Base-by-base conservation (phyloP, 2,113 vertebrate species). In the Cyanoliseus patagonus region DNA sequence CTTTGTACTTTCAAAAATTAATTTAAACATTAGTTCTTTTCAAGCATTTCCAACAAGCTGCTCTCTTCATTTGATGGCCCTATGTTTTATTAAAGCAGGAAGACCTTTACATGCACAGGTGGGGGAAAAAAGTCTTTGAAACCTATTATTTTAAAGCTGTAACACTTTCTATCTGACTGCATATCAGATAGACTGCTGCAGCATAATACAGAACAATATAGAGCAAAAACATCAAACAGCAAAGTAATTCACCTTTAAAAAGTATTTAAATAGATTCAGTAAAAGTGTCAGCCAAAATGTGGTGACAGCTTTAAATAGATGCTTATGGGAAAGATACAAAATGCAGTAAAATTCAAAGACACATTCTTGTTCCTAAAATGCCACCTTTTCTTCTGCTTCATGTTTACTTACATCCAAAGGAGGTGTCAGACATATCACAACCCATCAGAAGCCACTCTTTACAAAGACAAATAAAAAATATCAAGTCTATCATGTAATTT, bases 201-300 rank as follows among this genome's bases (percentile, higher is more conserved):
- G 42, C 16, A 33, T 59, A 70, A 95, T 20, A 33, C 17, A 81
- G 64, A 74, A 73, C 23, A 92, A 96, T n/a, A n/a, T 22, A 57
- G 13, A 59, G 19, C 9, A 59, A 94, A 88, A 35, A 69, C 17
- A 35, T 78, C 61, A 78, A 88, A 61, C 30, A 79, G 61, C 55
- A 73, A 84, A 83, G 30, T 90, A 86, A 86, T 90, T 91, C 61
- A 74, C 73, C 22, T 75, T 83, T 61, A 90, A 88, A 96, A 88
- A 1, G 0, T 78, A 77, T 82, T 92, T 81, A 78, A 88, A 86
- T 47, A 55, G 41, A 83, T 90, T 78, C 69, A 55, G 35, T 81
- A 81, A 75, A 94, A 77, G 46, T 90, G 37, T 64, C 79, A 86
- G 76, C 46, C 61, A 83, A 80, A 86, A 86, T 17, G 11, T 46